phyloP scores from a whole-genome alignment of 2,113 vertebrate genomes.

The Entomyzon cyanotis region DNA sequence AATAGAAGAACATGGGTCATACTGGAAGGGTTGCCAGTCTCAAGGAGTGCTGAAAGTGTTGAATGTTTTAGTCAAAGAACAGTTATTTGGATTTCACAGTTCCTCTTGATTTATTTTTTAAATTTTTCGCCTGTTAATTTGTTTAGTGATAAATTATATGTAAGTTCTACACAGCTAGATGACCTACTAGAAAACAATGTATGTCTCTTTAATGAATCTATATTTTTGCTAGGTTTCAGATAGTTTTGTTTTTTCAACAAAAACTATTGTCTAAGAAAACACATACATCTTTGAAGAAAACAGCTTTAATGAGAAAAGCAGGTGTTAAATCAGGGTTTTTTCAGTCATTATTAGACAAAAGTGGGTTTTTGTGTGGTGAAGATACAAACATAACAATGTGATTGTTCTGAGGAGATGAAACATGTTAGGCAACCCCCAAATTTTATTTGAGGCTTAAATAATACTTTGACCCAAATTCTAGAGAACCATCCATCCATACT shows the following conservation, averaged over 20 bases:
- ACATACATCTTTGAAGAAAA: neutral
- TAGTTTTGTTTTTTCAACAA: neutral
- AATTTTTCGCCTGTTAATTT: neutral
- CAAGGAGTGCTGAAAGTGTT: neutral
- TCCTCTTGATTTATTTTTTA: neutral
- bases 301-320: neutral
- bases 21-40: neutral
- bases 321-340: neutral
- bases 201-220: neutral
- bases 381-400: neutral
- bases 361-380: neutral
- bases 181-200: neutral
- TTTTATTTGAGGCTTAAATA: neutral
- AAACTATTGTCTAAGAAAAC: neutral
- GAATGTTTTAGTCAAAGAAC: neutral
- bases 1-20: neutral
- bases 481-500: neutral
- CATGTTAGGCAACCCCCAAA: fast-evolving
- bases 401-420: neutral
- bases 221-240: neutral
- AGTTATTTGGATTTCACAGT: neutral
- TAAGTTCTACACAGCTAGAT: neutral
- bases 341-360: neutral
- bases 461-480: neutral
- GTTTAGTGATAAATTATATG: neutral